Evolutionary conservation across 2,888 invertebrate genomes (phyloP).

Genomic region (Agrochola macilenta): DNA sequence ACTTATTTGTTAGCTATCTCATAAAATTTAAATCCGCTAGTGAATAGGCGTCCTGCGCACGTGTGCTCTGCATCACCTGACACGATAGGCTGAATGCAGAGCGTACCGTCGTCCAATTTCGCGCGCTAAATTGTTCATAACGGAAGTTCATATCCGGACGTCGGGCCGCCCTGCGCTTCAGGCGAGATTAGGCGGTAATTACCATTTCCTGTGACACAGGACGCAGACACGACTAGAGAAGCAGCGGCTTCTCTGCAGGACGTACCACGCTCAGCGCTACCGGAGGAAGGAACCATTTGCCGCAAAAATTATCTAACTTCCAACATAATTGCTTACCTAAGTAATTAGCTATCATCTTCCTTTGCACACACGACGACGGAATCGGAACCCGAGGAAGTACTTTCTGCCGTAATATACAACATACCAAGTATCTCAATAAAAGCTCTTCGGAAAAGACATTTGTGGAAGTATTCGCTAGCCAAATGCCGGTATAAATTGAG

Average conservation of each 20-base stretch:
- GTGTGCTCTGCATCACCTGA: constrained; percentile 78
- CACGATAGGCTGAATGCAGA: constrained; percentile 84
- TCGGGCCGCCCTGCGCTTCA: constrained; percentile 88
- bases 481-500: constrained; percentile 78
- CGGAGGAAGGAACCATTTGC: constrained; percentile 78
- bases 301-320: constrained; percentile 72
- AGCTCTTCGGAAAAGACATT: constrained; percentile 65
- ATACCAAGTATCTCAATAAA: constrained; percentile 57
- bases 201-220: constrained; percentile 90
- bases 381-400: constrained; percentile 34
- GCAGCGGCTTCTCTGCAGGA: constrained; percentile 79
- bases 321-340: constrained; percentile 67
- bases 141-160: constrained; percentile 96
- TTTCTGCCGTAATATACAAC: constrained; percentile 50
- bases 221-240: constrained; percentile 84
- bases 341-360: constrained; percentile 37
- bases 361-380: constrained; percentile 24
- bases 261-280: constrained; percentile 70
- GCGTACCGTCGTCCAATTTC: constrained; percentile 91
- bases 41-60: constrained; percentile 78
- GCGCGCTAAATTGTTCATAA: constrained; percentile 95
- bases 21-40: constrained; percentile 68
- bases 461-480: constrained; percentile 67
- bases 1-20: constrained; percentile 76
- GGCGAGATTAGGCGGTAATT: constrained; percentile 91